Base-by-base conservation (phyloP, 1,140 invertebrate genomes). In the Drosophila pandora region DNA sequence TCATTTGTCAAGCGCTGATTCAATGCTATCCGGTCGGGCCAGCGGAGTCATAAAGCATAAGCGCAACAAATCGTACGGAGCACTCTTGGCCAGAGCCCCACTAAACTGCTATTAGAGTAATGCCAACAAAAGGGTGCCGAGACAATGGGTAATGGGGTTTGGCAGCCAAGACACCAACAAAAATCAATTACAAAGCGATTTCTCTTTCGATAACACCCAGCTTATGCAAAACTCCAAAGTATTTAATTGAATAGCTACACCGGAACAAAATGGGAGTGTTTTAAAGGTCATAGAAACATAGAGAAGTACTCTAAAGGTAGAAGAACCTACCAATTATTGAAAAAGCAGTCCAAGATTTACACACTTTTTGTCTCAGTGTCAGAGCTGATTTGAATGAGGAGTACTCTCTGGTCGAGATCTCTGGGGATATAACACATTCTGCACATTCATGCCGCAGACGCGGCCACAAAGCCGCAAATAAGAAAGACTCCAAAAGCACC, bases 171-270 rank as follows among this genome's bases (percentile, higher is more conserved):
- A 55, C 58, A 72, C 54, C 55, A 57, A 72, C 41, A 84, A 64
- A 55, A 85, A 82, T 82, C 78, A 85, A 85, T 87, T 85, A 87
- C 64, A 75, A 78, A 81, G 48, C 79, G 82, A 85, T 85, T 85
- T 85, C 82, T 85, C 78, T 77, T 70, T 61, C 61, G 78, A 87
- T 85, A 85, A 75, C 74, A 71, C 58, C 50, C 57, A 70, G 57
- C 39, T 54, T 49, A 52, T 50, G 64, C 57, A 58, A 72, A 48
- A 68, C 72, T 32, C 61, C 63, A 59, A 60, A 62, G 48, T 17
- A 13, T 74, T 57, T 78, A 81, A 85, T 85, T 85, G 81, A 85
- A 85, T 80, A 59, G 47, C 17, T 34, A 56, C 48, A 69, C 70
- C 13, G 54, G 3, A 17, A 62, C 41, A 21, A 21, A 21, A 43